Evolutionary conservation across 2,888 invertebrate species (phyloP).

Genomic region (Eupithecia tripunctaria): DNA sequence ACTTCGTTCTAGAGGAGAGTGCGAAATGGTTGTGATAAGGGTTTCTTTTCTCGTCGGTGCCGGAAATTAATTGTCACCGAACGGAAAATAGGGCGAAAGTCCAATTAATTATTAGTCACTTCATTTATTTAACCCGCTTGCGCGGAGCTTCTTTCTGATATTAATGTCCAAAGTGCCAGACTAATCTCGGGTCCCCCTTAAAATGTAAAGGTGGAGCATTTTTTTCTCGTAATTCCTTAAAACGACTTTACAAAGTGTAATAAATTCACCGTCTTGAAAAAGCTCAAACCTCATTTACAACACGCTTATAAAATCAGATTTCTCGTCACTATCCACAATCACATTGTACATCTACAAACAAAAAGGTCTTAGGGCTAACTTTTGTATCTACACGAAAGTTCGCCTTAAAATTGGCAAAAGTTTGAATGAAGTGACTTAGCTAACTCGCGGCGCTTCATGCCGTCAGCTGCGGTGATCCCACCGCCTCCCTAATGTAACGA

Average conservation of each 20-base stretch:
- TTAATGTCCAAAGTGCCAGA: conserved; percentile 74
- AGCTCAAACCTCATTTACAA: conserved; percentile 22
- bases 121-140: conserved; percentile 82
- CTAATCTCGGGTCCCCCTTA: conserved; percentile 66
- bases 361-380: conserved; percentile 69
- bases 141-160: conserved; percentile 75
- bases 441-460: conserved; percentile 71
- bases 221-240: conserved; percentile 53
- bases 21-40: conserved; percentile 80
- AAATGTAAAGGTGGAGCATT: conserved; percentile 53
- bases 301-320: conserved; percentile 51
- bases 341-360: conserved; percentile 62
- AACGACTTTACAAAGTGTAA: conserved; percentile 43
- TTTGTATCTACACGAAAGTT: conserved; percentile 73
- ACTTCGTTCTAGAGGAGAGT: conserved; percentile 71
- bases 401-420: conserved; percentile 77
- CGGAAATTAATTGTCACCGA: conserved; percentile 84
- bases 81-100: conserved; percentile 84
- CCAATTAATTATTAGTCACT: conserved; percentile 84
- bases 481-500: conserved; percentile 72
- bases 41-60: conserved; percentile 79
- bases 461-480: conserved; percentile 81
- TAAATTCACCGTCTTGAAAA: conserved; percentile 34
- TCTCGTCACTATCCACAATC: conserved; percentile 63
- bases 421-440: conserved; percentile 79